These are phyloP conservation scores for Pitta sordida DNA, from an alignment of 2,113 vertebrate genomes.

Conservation along the genomic window DNA sequence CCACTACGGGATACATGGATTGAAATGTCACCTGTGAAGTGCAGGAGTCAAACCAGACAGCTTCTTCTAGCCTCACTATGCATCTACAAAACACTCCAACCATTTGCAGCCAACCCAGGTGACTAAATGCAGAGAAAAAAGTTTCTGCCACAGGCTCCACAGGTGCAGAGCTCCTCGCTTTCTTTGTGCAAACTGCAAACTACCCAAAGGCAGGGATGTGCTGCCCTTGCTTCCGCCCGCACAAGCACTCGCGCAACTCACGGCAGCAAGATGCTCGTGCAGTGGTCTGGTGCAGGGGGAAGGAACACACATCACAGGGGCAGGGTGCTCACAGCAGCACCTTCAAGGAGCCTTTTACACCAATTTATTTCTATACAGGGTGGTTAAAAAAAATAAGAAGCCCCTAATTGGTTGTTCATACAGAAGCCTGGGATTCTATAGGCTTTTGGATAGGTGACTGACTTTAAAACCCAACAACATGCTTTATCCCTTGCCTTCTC, in stretches of 20 bases:
- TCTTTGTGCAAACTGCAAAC: not conserved
- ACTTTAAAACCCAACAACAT: conserved; percentile 67
- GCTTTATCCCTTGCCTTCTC: conserved; percentile 60
- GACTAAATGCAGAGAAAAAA: not conserved
- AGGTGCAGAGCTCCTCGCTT: not conserved
- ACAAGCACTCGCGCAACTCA: not conserved
- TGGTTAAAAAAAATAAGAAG: conserved; percentile 53
- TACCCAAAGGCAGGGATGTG: not conserved
- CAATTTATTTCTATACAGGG: conserved; percentile 80
- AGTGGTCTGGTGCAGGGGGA: not conserved
- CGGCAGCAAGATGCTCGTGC: not conserved
- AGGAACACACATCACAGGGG: conserved; percentile 49
- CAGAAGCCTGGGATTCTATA: conserved; percentile 46
- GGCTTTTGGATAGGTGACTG: conserved; percentile 39
- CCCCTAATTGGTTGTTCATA: conserved; percentile 45
- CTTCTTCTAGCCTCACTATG: not conserved
- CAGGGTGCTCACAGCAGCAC: conserved; percentile 48
- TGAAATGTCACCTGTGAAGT: not conserved
- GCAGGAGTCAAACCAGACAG: not conserved
- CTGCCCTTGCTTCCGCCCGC: fast-evolving
- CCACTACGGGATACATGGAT: not conserved
- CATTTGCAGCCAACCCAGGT: not conserved
- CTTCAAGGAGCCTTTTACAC: conserved; percentile 73
- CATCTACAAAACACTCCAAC: not conserved
- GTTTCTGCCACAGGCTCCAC: not conserved